phyloP scores from a whole-genome alignment of 2,888 invertebrate species.

The Drosophila putrida region DNA sequence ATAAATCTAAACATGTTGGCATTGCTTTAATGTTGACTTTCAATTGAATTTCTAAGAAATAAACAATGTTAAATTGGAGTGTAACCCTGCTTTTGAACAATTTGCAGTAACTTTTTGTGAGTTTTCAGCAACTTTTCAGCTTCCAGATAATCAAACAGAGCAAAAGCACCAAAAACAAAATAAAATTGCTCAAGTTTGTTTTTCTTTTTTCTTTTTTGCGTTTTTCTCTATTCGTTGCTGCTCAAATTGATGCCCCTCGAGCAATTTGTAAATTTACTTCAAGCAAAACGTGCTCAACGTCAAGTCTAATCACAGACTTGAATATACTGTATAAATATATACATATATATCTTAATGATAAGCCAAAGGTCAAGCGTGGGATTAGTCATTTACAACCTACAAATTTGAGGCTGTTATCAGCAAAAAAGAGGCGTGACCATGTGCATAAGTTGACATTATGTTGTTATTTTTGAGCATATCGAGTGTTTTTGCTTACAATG shows the following conservation, averaged over 20 bases:
- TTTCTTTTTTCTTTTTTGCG: background rate
- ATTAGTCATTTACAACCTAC: conserved; percentile 30
- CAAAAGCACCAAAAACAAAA: conserved; percentile 7
- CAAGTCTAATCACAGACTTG: conserved; percentile 11
- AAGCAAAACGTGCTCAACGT: conserved; percentile 28
- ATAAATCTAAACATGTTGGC: background rate
- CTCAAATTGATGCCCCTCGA: conserved; percentile 9
- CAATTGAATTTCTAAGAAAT: conserved; percentile 5
- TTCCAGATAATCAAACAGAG: conserved; percentile 10
- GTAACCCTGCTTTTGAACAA: background rate
- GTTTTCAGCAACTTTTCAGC: conserved; percentile 8
- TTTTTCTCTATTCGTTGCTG: background rate
- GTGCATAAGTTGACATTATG: conserved; percentile 3
- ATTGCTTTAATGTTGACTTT: conserved; percentile 1
- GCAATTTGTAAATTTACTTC: conserved; percentile 19
- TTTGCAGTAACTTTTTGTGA: conserved; percentile 5
- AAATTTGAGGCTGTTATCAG: conserved; percentile 28
- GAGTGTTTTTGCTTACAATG: conserved; percentile 11
- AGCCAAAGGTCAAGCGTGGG: conserved; percentile 17
- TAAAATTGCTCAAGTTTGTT: conserved; percentile 1
- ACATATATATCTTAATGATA: conserved; percentile 9
- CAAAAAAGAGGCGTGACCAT: conserved; percentile 5
- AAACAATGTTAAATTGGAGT: conserved; percentile 1
- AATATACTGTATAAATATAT: conserved; percentile 2
- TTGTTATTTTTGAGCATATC: conserved; percentile 18